These are phyloP conservation scores for Ornithorhynchus anatinus DNA, from an alignment of 2,113 vertebrate species.

Conservation along the genomic window DNA sequence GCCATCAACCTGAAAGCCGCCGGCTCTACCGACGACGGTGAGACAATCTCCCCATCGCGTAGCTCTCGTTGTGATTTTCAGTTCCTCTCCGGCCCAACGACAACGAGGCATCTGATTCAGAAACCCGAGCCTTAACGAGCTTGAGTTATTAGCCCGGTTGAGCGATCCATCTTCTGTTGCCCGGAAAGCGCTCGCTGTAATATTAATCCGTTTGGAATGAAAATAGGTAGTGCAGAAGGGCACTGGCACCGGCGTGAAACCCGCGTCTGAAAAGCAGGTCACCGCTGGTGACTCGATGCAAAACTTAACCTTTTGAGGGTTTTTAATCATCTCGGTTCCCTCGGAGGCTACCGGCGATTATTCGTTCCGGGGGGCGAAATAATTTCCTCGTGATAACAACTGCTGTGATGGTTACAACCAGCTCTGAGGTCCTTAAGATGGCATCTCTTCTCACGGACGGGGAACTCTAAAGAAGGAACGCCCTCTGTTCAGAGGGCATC, in stretches of 20 bases:
- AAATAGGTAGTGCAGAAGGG: background rate
- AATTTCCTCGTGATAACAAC: no score
- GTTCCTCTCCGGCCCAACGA: no score
- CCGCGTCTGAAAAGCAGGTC: background rate
- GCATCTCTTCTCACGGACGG: no score
- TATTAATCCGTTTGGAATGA: background rate
- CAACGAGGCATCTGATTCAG: background rate
- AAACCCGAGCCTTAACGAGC: slow-evolving; percentile 1
- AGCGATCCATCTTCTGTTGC: background rate
- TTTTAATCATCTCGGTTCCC: background rate
- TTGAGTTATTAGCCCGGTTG: background rate
- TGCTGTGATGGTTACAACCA: no score
- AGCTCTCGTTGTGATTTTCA: background rate
- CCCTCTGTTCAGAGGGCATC: no score
- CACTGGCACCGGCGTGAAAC: background rate
- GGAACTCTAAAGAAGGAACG: no score
- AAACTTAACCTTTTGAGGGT: background rate
- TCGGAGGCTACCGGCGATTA: no score
- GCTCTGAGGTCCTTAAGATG: no score
- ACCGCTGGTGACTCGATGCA: background rate
- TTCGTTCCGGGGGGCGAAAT: no score
- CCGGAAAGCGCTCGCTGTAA: background rate
- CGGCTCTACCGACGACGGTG: no score
- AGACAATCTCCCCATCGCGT: background rate
- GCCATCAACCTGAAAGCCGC: no score